Conservation (phyloP, 2,113 vertebrate genomes). For the Lanius collurio region DNA sequence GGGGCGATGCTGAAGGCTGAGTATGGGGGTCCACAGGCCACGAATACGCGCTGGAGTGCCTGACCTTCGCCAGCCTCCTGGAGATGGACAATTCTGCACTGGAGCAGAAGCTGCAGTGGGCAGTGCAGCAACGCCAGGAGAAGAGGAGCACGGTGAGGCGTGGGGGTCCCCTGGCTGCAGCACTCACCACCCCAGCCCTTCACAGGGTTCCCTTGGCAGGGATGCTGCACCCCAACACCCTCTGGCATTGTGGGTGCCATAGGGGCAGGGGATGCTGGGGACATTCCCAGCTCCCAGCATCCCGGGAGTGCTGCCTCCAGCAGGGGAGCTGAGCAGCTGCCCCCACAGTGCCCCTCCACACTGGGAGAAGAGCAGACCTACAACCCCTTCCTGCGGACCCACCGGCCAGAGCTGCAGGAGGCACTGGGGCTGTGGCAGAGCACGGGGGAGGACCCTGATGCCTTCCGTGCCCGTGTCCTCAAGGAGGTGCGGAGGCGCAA, state of each 20-base stretch:
- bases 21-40: conserved; percentile 74
- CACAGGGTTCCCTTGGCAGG: conserved; percentile 78
- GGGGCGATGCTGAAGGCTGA: background rate
- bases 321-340: background rate
- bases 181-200: background rate
- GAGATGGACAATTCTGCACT: conserved; percentile 82
- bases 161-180: background rate
- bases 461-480: conserved; percentile 87
- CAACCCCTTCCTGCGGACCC: conserved; percentile 93
- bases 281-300: background rate
- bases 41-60: conserved; percentile 93
- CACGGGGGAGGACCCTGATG: conserved; percentile 73
- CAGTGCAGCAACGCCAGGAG: conserved; percentile 81
- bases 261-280: too few species aligned
- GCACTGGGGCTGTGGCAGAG: conserved; percentile 80
- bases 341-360: conserved; percentile 88
- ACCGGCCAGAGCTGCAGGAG: conserved; percentile 82
- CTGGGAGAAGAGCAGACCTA: conserved; percentile 91
- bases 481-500: conserved; percentile 88
- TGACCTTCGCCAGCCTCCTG: conserved; percentile 88
- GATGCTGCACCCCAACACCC: conserved; percentile 8
- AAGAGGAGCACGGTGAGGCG: conserved; percentile 84
- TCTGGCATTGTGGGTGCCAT: background rate
- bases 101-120: conserved; percentile 89
- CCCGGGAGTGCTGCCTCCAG: fast-evolving